Evolutionary conservation across 2,113 vertebrate genomes (phyloP), one percentile per base, ranked within the genome.

Genomic region (Leptobrachium ailaonicum): DNA sequence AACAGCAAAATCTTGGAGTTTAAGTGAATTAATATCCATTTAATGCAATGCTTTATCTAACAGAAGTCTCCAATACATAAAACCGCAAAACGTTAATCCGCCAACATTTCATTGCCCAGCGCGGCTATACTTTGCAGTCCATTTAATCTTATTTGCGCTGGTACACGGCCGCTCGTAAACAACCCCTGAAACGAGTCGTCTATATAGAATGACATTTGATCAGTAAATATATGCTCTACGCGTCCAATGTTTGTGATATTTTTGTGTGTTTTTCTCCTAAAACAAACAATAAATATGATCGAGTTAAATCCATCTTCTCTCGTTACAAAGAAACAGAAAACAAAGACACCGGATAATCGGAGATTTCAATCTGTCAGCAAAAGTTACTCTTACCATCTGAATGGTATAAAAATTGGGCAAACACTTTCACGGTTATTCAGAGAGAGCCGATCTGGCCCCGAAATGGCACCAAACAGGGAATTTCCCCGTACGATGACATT

Each of bases 11-110:
- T 72, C 69, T 79, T 13, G 7, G n/a, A 20, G 77, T 62, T 70
- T 79, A 79, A 79, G 68, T 14, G 44, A 66, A 79, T 79, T 72
- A 79, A 72, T 71, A 68, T 62, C 68, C 20, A 42, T 74, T 7
- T 44, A 13, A 53, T 12, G 54, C 66, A 60, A 45, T 12, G 6
- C 66, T 67, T 54, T 44, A 70, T 77, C 42, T 62, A 42, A 62
- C 47, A 2, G 75, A 41, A 8, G 20, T 13, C 53, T 41, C 40
- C 2, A 11, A 58, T 41, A 58, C 62, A 41, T 43, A 14, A 43
- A 60, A 50, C 76, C 76, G 6, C 67, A 63, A 32, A 41, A 6
- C 76, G 8, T 2, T 13, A 12, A 53, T 42, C 14, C 67, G 6
- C 44, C 41, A 62, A n/a, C 60, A 70, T 41, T 42, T 41, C 2